Evolutionary conservation across 2,888 invertebrate genomes (phyloP), one percentile per base, ranked within the genome.

Genomic region (Melangyna quadrimaculata): DNA sequence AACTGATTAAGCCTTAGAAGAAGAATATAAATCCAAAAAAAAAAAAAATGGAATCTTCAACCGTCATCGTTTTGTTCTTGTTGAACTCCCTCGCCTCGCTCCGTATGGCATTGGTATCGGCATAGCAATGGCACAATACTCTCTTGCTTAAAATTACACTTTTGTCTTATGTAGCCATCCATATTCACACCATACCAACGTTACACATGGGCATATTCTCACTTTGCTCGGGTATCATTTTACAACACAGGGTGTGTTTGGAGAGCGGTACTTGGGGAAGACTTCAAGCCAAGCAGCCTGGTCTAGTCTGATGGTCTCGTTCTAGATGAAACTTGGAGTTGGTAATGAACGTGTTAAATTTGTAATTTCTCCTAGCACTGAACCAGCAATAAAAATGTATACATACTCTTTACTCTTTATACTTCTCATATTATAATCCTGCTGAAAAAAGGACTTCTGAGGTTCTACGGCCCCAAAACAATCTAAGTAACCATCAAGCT

Each of bases 301-400:
- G 37, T 37, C 45, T 27, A 65, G 55, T 53, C 53, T 53, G 32
- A 14, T 55, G 71, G 55, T 53, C 53, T 53, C 40, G 19, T 55
- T 48, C 48, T 65, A n/a, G n/a, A n/a, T n/a, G 8, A 43, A 55
- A 75, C 55, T 63, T 75, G 10, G 55, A 70, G 71, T 77, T 80
- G 80, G 72, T 77, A 86, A 86, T 86, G 84, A 86, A 86, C 84
- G 84, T 86, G 80, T 86, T 80, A 86, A 80, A 80, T 86, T 86
- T 80, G 77, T 79, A 80, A 86, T 86, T 86, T 73, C 80, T 69
- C 69, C 72, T 77, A 77, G 77, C 75, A 72, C 69, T 77, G 83
- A 84, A 80, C 80, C 75, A 79, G 84, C 75, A 74, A 67, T 57
- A 65, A 48, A 69, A 69, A 63, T 69, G 67, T 57, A 67, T 14